Percentiles rank a stretch among this genome's conserved stretches.
These are phyloP conservation scores for Lasius platythorax DNA, from an alignment of 2,888 invertebrate species.

Conservation along the genomic window DNA sequence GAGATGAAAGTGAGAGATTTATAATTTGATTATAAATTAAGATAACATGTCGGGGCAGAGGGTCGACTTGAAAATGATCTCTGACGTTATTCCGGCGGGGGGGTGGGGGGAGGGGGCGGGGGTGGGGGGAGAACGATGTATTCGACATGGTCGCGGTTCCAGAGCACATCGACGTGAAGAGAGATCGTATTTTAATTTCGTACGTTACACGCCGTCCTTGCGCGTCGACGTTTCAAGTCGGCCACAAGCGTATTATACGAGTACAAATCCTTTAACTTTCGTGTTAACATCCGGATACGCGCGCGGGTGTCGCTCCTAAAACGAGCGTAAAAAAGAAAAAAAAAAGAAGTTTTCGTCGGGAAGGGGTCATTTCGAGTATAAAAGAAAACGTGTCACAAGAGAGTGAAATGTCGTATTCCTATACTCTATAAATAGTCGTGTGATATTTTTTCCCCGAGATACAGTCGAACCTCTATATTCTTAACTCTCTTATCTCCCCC, in stretches of 20 bases:
- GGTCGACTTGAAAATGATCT: not conserved
- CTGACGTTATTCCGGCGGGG: not conserved
- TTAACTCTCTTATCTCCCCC: not conserved
- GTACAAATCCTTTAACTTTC: conserved; percentile 46
- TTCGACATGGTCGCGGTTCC: conserved; percentile 50
- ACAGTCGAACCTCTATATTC: not conserved
- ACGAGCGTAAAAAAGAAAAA: not conserved
- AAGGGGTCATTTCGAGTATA: not conserved
- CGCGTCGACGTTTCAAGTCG: conserved; percentile 44
- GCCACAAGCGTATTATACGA: conserved; percentile 49
- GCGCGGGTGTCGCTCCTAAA: not conserved
- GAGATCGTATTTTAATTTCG: conserved; percentile 36
- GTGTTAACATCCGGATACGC: not conserved
- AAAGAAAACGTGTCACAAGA: not conserved
- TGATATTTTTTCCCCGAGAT: conserved; percentile 5
- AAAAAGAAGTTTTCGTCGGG: not conserved
- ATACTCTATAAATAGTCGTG: not conserved
- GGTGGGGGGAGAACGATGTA: not conserved
- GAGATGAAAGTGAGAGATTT: not conserved
- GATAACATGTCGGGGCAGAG: not conserved
- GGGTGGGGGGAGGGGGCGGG: too few relatives aligned
- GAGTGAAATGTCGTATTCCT: not conserved
- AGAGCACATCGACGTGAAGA: not conserved
- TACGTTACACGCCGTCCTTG: conserved; percentile 49
- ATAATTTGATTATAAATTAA: not conserved